Base-by-base conservation (phyloP, 2,888 invertebrate genomes). In the Sturmia bella region DNA sequence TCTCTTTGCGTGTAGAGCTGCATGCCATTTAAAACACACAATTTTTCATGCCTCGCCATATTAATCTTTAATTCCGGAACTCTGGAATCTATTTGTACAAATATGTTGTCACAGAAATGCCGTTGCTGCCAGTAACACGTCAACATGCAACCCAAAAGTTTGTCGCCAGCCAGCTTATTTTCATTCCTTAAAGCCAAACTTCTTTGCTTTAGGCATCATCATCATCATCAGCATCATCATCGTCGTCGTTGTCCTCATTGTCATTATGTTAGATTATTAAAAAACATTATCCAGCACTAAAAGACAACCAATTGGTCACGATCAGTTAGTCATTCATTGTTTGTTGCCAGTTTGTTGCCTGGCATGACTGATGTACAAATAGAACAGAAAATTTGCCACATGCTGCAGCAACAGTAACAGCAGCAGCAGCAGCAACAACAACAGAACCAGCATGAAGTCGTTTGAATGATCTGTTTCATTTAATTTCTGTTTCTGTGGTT, bases 231-330 rank as follows among this genome's bases (percentile, higher is more conserved):
- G 41, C 39, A 24, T 54, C 45, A 54, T 61, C 27, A 57, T 32
- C 21, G 54, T 19, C 75, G 43, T 41, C 21, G 54, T 19, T 68
- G 43, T 41, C 59, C 45, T 59, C 6, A 54, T 32, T 39, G 17
- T 63, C 12, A 50, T 39, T 39, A 32, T 19, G 50, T 19, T 61
- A 43, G 52, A 41, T 50, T 48, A 66, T 37, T 52, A 32, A 15
- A n/a, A 41, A 66, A 75, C 59, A 76, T 68, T 37, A 72, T 70
- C 61, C 50, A 69, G 37, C 45, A 50, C 74, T 74, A 69, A 77
- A 45, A 69, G 78, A 74, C 77, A 82, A 82, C 45, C 76, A 80
- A 83, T 83, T 83, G 83, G 83, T 83, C 80, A 83, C 83, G 83
- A 83, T 83, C 83, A 80, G 83, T 80, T 83, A 80, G 80, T 83